Conservation (phyloP, 1,140 invertebrate genomes). For the Drosophila repletoides region DNA sequence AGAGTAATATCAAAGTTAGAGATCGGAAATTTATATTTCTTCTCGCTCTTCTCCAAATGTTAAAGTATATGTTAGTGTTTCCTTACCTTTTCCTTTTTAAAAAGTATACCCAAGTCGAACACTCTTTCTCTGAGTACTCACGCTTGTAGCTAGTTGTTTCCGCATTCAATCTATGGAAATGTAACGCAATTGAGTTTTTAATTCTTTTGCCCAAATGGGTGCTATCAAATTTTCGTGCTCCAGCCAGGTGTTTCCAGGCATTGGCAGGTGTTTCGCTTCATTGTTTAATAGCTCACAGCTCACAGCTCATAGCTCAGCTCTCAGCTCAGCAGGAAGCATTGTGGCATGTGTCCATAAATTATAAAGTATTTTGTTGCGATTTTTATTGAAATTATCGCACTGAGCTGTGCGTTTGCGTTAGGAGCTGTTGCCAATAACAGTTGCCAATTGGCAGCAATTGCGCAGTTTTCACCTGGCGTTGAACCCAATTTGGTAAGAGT, state of each 20-base stretch:
- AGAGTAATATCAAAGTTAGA: too few relatives aligned
- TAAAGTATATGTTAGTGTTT: conserved; percentile 6
- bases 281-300: conserved; percentile 23
- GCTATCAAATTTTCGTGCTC: conserved; percentile 22
- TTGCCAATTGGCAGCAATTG: conserved; percentile 42
- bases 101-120: too few relatives aligned
- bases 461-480: conserved; percentile 60
- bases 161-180: conserved; percentile 23
- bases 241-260: conserved; percentile 54
- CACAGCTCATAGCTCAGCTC: not conserved
- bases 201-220: conserved; percentile 73
- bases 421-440: not conserved
- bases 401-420: conserved; percentile 8
- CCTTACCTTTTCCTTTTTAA: too few relatives aligned
- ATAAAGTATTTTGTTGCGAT: conserved; percentile 22
- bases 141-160: conserved; percentile 37
- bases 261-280: conserved; percentile 66
- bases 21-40: too few relatives aligned
- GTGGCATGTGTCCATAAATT: conserved; percentile 63
- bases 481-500: conserved; percentile 58
- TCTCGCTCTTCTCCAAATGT: conserved; percentile 21
- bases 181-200: conserved; percentile 48
- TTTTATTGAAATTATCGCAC: conserved; percentile 25
- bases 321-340: conserved; percentile 60
- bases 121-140: too few relatives aligned